Evolutionary conservation across 1,140 invertebrate genomes (phyloP), one percentile per base, ranked within the genome.

Genomic region (Apis laboriosa): DNA sequence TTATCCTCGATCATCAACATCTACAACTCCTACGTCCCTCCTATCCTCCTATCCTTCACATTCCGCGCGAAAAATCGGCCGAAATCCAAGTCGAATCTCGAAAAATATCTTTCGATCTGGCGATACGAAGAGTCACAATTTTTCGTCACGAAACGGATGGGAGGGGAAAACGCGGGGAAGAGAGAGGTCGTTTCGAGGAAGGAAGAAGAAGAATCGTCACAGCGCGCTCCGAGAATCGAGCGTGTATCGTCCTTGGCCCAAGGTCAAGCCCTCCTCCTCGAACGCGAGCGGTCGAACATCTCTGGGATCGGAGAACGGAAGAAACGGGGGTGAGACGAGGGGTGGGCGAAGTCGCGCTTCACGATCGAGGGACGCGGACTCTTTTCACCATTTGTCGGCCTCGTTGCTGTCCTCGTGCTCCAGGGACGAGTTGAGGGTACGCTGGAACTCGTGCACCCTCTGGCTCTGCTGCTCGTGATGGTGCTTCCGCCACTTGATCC

Each of bases 401-500:
- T 93, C 93, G 88, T 92, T 93, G 86, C 92, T 93, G 84, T 93
- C 93, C 76, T 93, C 94, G 77, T 92, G 92, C 66, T 94, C 93
- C 51, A 92, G 77, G 17, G 90, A 90, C 58, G 87, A 84, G 51
- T 70, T 86, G 49, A 90, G 83, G 70, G 84, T 88, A 89, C 97
- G 96, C 86, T 97, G 96, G 74, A 97, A 94, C 24, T 98, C 95
- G 0, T 97, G 97, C 53, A 98, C 94, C 73, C 97, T 95, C 85
- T 98, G 98, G 91, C 98, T 98, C 60, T 98, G 98, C 84, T 98
- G 95, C 91, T 99, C 98, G 89, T 98, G 94, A 88, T 98, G 97
- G 88, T 98, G 97, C 90, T 99, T 99, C 34, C 98, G 95, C 98
- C 98, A 99, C 95, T 99, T 99, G 84, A 99, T 99, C 53, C 98